phyloP scores from a whole-genome alignment of 2,797 vertebrate genomes.

The Microctenopoma stevenorrisi region DNA sequence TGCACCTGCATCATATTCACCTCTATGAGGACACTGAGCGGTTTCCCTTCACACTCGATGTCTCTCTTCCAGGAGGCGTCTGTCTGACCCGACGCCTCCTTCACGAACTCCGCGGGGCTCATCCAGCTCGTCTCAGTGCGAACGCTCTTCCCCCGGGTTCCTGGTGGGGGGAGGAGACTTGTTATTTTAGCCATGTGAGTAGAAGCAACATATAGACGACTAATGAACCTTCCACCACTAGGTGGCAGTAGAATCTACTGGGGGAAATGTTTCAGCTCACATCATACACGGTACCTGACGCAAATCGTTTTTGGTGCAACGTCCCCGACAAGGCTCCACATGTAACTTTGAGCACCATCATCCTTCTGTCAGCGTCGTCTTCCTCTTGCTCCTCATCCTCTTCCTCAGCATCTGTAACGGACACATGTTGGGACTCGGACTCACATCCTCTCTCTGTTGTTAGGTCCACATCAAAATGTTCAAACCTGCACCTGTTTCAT shows the following conservation, averaged over 20 bases:
- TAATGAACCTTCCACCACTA: no score
- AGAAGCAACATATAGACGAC: no score
- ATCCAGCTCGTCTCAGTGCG: conserved; percentile 77
- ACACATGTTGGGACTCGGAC: no score
- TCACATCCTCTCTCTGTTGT: no score
- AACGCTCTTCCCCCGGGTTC: conserved; percentile 71
- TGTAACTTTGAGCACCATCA: conserved; percentile 54
- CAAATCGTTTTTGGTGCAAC: conserved; percentile 67
- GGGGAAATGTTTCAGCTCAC: no score
- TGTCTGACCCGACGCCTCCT: background rate
- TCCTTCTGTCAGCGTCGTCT: background rate
- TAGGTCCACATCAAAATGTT: no score
- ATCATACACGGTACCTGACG: conserved; percentile 58
- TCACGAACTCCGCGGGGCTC: conserved; percentile 71
- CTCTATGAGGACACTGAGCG: conserved; percentile 62
- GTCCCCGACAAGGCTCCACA: conserved; percentile 53
- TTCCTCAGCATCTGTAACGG: no score
- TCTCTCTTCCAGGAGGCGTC: conserved; percentile 70
- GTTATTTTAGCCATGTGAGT: no score
- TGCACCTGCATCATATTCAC: conserved; percentile 42
- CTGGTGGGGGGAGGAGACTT: conserved; percentile 33
- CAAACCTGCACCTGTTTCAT: no score
- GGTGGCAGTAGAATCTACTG: no score
- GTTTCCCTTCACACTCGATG: conserved; percentile 67
- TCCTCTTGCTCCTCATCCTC: no score